Evolutionary conservation across 2,113 vertebrate genomes (phyloP), one percentile per base, ranked within the genome.

Genomic region (Labrus mixtus): DNA sequence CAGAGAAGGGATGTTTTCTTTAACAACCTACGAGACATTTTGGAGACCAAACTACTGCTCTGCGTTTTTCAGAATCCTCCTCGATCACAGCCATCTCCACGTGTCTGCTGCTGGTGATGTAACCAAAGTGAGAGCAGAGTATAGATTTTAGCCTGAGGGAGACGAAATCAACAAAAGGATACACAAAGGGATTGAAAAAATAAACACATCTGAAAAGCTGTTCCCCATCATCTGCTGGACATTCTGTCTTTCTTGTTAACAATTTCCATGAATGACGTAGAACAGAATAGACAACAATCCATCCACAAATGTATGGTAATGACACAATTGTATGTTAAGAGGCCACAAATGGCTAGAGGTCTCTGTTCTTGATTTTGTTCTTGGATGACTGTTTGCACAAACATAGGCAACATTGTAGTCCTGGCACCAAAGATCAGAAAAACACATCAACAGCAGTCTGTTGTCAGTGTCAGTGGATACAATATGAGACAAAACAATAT

Each of bases 21-120:
- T 66, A 58, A 73, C 67, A 66, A 53, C 81, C 64, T 58, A 73
- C 8, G 8, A 20, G 48, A 51, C 8, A 45, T 45, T 41, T 53
- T 65, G 53, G 56, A 74, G 58, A 87, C 48, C 56, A 77, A 57
- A 50, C 2, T 60, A 41, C 39, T 46, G 22, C 61, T 16, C 8
- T 33, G 29, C 33, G 41, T 71, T 86, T 82, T 85, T 60, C 71
- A 60, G 29, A 73, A 61, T 50, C 37, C 10, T 55, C 56, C 46
- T 56, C 10, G 4, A 48, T 43, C 57, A 64, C 46, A 53, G 5
- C 39, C 22, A 10, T 54, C 29, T 64, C 61, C 68, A 56, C 39
- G 55, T 79, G 67, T 74, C 71, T 60, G 13, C 43, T n/a, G 53
- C 36, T 37, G 33, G 45, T 87, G 82, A 81, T 41, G 69, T 67